phyloP scores from a whole-genome alignment of 2,888 invertebrate genomes.

The Geotrupes spiniger region DNA sequence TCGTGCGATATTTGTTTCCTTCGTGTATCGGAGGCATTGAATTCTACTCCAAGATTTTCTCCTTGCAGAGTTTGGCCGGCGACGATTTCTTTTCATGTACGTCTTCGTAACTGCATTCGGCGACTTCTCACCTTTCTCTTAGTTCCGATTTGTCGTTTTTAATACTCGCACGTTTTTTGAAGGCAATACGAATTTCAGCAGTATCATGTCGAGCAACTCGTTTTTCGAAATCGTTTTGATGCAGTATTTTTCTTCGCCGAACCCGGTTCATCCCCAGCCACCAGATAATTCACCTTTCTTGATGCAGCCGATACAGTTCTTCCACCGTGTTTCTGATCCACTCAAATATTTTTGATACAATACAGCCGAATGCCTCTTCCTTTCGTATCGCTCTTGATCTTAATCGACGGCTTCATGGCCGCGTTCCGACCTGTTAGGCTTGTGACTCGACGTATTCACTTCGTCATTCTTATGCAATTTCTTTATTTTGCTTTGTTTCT shows the following conservation, averaged over 20 bases:
- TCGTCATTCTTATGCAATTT: conserved; percentile 28
- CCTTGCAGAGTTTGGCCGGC: too few species aligned
- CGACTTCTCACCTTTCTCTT: too few species aligned
- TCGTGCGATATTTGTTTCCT: conserved; percentile 83
- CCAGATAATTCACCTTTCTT: conserved; percentile 69
- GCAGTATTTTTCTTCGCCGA: conserved; percentile 72
- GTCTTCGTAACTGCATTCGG: too few species aligned
- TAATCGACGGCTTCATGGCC: conserved; percentile 49
- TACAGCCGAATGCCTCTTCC: conserved; percentile 61
- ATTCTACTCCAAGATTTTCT: conserved; percentile 88
- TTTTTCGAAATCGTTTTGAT: conserved; percentile 79
- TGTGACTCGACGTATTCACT: conserved; percentile 31
- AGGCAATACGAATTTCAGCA: conserved; percentile 54
- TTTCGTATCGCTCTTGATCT: conserved; percentile 69
- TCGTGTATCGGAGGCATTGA: conserved; percentile 97
- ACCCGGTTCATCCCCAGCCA: conserved; percentile 84
- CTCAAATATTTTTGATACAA: conserved; percentile 75
- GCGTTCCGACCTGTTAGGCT: conserved; percentile 38
- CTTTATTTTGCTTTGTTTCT: too few species aligned
- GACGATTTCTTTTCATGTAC: too few species aligned
- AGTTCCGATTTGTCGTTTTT: too few species aligned
- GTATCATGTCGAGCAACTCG: conserved; percentile 75
- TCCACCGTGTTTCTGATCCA: conserved; percentile 77
- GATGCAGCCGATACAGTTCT: conserved; percentile 71
- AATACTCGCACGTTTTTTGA: conserved; percentile 31